These are phyloP conservation scores for Pharmacophagus antenor DNA, from an alignment of 2,888 invertebrate species.

Conservation along the genomic window DNA sequence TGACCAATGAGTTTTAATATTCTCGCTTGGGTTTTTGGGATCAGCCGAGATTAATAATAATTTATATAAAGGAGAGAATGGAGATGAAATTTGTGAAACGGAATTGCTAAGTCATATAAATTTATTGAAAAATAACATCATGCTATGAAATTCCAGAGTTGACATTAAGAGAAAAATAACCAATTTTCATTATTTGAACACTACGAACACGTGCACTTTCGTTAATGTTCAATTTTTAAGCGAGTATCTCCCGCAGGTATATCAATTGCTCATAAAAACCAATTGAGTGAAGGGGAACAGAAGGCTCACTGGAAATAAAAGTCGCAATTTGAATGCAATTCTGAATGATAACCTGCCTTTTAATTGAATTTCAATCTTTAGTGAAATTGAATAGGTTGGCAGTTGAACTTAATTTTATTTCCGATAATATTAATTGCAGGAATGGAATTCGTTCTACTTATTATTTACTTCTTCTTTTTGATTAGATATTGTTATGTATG, in stretches of 20 bases:
- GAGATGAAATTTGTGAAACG: background rate
- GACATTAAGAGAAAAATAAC: no score
- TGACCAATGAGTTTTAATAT: no score
- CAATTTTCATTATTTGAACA: background rate
- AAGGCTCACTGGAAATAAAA: constrained; percentile 22
- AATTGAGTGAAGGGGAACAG: constrained; percentile 24
- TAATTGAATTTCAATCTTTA: constrained; percentile 18
- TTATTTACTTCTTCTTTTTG: no score
- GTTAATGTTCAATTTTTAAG: constrained; percentile 2
- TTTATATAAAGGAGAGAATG: background rate
- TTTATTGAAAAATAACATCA: no score
- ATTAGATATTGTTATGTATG: no score
- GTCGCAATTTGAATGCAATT: constrained; percentile 21
- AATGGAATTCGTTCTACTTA: background rate
- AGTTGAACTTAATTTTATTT: background rate
- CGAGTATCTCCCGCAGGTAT: constrained; percentile 6
- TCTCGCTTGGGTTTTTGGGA: no score
- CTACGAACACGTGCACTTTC: background rate
- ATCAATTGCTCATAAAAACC: constrained; percentile 22
- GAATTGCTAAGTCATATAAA: no score
- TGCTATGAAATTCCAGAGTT: no score
- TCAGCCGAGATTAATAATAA: no score
- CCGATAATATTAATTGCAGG: background rate
- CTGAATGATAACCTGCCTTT: constrained; percentile 10
- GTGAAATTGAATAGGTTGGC: constrained; percentile 1